Conservation (phyloP, 2,888 invertebrate genomes). For the Melanostoma mellinum region DNA sequence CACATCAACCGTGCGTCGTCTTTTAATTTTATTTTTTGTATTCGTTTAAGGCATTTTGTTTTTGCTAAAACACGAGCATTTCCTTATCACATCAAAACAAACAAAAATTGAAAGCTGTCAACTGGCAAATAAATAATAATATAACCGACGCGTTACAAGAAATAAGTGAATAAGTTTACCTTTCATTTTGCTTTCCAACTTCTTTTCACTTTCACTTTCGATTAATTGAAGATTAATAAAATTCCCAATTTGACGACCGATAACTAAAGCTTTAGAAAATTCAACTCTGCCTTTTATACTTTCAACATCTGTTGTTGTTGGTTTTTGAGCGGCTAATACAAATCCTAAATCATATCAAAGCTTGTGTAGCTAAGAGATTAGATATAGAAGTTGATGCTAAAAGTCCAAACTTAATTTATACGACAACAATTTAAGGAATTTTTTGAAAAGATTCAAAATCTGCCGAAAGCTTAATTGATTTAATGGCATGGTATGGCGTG, state of each 20-base stretch:
- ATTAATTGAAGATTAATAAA: background rate
- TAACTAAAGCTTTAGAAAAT: constrained; percentile 36
- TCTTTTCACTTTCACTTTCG: background rate
- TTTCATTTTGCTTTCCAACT: constrained; percentile 30
- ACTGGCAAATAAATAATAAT: too few relatives aligned
- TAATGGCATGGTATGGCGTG: background rate
- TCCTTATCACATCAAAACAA: too few relatives aligned
- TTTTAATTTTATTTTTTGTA: too few relatives aligned
- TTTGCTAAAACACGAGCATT: too few relatives aligned
- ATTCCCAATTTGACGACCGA: constrained; percentile 10
- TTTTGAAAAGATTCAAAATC: background rate
- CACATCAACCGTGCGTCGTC: too few relatives aligned
- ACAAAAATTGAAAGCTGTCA: too few relatives aligned
- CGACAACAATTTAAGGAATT: background rate
- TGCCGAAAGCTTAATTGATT: background rate
- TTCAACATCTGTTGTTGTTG: constrained; percentile 8
- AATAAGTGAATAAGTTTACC: constrained; percentile 7
- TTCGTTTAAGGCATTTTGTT: too few relatives aligned
- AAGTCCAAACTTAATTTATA: constrained; percentile 16
- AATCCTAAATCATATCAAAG: background rate
- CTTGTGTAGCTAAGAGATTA: constrained; percentile 22
- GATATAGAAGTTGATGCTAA: constrained; percentile 24
- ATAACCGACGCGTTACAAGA: too few relatives aligned
- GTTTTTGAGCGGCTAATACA: background rate
- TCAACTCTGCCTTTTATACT: constrained; percentile 53